phyloP scores from a whole-genome alignment of 2,113 vertebrate genomes.

The Ursus arctos region DNA sequence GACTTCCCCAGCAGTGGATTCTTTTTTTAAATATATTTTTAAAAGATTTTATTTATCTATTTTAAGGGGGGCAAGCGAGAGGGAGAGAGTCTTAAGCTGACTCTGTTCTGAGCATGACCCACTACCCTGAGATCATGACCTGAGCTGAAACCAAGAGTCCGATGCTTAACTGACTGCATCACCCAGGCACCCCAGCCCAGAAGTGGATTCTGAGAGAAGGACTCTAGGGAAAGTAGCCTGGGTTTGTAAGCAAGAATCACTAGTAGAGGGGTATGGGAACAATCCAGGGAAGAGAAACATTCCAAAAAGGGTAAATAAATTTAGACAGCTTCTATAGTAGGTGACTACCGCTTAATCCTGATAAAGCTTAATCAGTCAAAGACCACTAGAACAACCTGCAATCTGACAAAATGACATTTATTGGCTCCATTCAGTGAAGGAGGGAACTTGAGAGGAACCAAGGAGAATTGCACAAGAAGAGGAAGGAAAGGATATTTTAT shows the following conservation, averaged over 20 bases:
- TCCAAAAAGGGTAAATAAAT: not conserved
- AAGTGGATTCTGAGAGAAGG: not conserved
- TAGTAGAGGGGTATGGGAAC: not conserved
- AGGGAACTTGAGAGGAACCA: not conserved
- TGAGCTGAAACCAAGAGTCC: not conserved
- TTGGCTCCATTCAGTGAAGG: not conserved
- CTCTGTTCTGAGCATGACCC: not conserved
- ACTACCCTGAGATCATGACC: not conserved
- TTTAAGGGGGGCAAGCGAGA: not conserved
- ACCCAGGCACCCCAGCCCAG: not conserved
- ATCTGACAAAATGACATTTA: not conserved
- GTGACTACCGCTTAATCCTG: not conserved
- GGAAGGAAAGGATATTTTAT: not conserved
- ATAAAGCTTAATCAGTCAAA: not conserved
- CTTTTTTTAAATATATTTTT: not conserved
- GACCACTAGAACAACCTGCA: not conserved
- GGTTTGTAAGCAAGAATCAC: not conserved
- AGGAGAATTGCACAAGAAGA: not conserved
- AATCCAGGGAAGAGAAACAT: not conserved
- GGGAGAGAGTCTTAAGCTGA: not conserved
- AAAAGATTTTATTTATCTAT: not conserved
- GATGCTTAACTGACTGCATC: not conserved
- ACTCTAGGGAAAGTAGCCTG: not conserved
- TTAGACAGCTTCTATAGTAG: not conserved
- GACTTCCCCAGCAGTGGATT: not conserved